A percentile compares a stretch with the other conserved stretches of the same genome.
Evolutionary conservation across 2,113 vertebrate species (phyloP).

Genomic region (Brachyhypopomus gauderio): DNA sequence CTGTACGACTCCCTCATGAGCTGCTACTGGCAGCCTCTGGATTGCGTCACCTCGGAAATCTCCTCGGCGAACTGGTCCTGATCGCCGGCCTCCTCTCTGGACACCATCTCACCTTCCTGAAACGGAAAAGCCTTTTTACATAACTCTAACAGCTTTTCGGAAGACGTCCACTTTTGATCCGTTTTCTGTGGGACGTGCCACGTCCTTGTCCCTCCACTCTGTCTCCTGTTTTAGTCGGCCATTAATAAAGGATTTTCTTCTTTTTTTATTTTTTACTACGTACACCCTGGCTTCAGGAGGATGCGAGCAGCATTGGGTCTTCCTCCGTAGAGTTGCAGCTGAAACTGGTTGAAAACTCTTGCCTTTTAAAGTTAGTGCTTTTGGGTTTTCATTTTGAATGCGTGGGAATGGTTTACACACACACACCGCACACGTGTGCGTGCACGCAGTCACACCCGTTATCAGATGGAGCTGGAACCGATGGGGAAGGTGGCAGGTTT

Average conservation of each 20-base stretch:
- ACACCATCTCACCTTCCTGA: not conserved
- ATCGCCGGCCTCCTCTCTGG: not conserved
- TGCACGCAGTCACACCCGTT: not conserved
- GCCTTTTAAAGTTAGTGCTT: conserved; percentile 4
- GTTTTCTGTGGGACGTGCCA: not conserved
- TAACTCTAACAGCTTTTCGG: not conserved
- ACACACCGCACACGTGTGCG: not conserved
- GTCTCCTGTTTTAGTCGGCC: not conserved
- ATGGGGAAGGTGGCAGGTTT: no score
- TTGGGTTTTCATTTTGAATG: conserved; percentile 13
- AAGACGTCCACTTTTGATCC: not conserved
- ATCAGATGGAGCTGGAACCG: no score
- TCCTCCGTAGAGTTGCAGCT: not conserved
- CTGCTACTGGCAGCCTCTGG: conserved; percentile 88
- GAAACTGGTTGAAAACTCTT: not conserved
- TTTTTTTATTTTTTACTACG: not conserved
- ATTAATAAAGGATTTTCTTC: not conserved
- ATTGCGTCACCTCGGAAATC: conserved; percentile 80
- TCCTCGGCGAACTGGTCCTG: conserved; percentile 69
- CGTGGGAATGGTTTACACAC: not conserved
- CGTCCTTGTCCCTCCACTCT: not conserved
- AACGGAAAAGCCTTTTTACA: conserved; percentile 42
- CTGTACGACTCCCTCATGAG: conserved; percentile 87
- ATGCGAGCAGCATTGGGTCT: no score
- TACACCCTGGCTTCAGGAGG: not conserved